Percentiles rank a stretch among this genome's conserved stretches.
Evolutionary conservation across 2,113 vertebrate species (phyloP).

Genomic region (Piaya cayana): DNA sequence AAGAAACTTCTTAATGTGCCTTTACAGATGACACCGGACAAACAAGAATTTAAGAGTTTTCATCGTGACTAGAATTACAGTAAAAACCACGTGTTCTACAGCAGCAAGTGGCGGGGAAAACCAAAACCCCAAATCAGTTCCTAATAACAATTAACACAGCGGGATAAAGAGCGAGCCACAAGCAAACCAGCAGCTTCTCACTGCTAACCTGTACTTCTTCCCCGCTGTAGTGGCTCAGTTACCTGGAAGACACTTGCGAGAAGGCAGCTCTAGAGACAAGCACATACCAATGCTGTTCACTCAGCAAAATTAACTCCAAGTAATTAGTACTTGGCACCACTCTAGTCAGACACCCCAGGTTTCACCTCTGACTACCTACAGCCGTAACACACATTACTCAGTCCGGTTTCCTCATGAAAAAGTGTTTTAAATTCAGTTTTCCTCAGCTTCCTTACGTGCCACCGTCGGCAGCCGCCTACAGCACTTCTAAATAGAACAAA

Average conservation of each 20-base stretch:
- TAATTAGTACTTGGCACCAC: neutral
- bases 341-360: neutral
- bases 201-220: neutral
- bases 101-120: neutral
- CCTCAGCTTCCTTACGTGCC: neutral
- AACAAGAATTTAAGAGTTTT: neutral
- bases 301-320: conserved; percentile 28
- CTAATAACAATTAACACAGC: neutral
- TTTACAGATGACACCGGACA: neutral
- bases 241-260: neutral
- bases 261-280: neutral
- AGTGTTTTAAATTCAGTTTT: neutral
- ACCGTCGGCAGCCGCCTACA: neutral
- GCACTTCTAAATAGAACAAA: neutral
- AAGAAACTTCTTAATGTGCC: neutral
- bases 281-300: neutral
- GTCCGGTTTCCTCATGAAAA: neutral
- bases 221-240: neutral
- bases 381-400: neutral
- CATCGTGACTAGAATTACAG: neutral
- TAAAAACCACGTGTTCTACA: neutral
- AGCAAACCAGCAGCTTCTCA: neutral
- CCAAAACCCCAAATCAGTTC: neutral
- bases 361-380: neutral
- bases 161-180: neutral